Evolutionary conservation across 2,113 vertebrate genomes (phyloP).

Genomic region (Scalopus aquaticus): DNA sequence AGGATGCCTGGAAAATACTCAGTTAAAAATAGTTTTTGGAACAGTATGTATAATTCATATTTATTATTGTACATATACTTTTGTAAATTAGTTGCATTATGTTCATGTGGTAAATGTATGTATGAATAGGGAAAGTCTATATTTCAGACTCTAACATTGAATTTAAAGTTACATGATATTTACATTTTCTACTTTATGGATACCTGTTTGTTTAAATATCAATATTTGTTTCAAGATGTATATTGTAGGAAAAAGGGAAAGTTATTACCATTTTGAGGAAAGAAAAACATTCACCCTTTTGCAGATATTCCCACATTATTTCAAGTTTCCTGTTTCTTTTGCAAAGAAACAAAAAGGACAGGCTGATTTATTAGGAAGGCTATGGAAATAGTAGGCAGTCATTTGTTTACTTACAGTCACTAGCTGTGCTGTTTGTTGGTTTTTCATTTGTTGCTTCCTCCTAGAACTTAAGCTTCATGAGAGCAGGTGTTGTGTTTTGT

Average conservation of each 20-base stretch:
- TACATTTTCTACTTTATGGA: background rate
- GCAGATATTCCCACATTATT: background rate
- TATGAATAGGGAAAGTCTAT: background rate
- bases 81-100: background rate
- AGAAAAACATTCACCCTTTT: background rate
- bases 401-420: background rate
- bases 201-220: background rate
- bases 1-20: conserved; percentile 15
- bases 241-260: background rate
- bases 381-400: background rate
- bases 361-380: background rate
- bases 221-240: background rate
- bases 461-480: background rate
- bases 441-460: conserved; percentile 14
- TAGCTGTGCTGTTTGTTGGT: background rate
- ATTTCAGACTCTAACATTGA: background rate
- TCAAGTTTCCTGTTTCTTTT: conserved; percentile 10
- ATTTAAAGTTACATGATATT: conserved; percentile 22
- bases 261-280: background rate
- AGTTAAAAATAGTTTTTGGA: conserved; percentile 3
- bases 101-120: background rate
- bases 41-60: background rate
- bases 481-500: background rate
- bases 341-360: background rate
- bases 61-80: background rate